Base-by-base conservation (phyloP, 2,888 invertebrate genomes). In the Schrankia costaestrigalis region DNA sequence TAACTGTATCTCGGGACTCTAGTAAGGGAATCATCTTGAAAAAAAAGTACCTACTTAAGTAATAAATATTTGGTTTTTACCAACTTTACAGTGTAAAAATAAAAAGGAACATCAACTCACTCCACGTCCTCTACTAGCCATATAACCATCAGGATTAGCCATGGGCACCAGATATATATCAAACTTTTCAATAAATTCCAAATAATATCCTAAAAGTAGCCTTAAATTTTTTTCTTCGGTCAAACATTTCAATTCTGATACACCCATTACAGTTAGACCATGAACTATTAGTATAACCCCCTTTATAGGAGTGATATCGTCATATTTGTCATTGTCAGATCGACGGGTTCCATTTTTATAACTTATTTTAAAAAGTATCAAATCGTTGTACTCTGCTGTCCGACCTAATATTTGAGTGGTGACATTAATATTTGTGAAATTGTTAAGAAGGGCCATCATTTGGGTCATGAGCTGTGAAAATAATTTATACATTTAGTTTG, bases 221-320 rank as follows among this genome's bases (percentile, higher is more conserved):
- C 28, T 36, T 2, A 80, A 67, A 1, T 42, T n/a, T 0, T 19
- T 1, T 1, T 26, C 9, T 0, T 29, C 1, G 0, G 21, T 15
- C 5, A 84, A 50, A 27, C 66, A 65, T 0, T 26, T 31, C 2
- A 78, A 6, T 0, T 13, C 0, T 0, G 2, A 13, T 0, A 78
- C 36, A 0, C 83, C 82, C 71, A 73, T 75, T 0, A 69, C 60
- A 23, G 60, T 67, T 0, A 86, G 65, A 1, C 70, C 82, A 31
- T 85, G 85, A 0, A 84, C 84, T 31, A 86, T 81, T 10, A 85
- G 76, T 21, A 86, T 47, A 1, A 83, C 77, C 48, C 78, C 80
- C 52, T 82, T 84, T 12, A 77, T 71, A 0, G 68, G 62, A 0
- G 41, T 42, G 10, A 79, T 77, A 4, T 78, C 74, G 0, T 57